phyloP scores from a whole-genome alignment of 2,888 invertebrate species.

The Tipula confusa region DNA sequence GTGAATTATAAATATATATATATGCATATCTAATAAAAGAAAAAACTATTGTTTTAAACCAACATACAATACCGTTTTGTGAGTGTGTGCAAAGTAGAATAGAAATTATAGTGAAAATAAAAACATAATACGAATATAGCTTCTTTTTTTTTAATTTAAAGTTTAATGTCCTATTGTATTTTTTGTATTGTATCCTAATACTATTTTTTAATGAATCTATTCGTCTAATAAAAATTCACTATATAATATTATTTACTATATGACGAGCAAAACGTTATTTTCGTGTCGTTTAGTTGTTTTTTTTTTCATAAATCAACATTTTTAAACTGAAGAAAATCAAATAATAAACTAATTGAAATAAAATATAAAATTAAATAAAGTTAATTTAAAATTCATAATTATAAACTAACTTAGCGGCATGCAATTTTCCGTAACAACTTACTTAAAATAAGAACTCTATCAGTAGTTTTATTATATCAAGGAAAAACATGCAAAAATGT shows the following conservation, averaged over 20 bases:
- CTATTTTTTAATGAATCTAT: not conserved
- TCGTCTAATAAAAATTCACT: not conserved
- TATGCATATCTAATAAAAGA: not conserved
- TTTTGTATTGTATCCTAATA: not conserved
- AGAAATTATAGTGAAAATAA: slow-evolving; percentile 20
- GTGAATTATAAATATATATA: not conserved
- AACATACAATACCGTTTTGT: not conserved
- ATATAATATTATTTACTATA: not conserved
- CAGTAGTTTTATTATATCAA: not conserved
- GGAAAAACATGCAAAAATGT: not conserved
- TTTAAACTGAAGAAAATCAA: not conserved
- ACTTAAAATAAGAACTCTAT: not conserved
- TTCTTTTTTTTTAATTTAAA: not conserved
- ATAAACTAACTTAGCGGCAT: not conserved
- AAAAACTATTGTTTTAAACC: not conserved
- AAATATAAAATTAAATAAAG: not conserved
- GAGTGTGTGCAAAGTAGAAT: slow-evolving; percentile 1
- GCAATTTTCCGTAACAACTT: not conserved
- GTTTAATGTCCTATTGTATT: not conserved
- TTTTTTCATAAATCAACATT: not conserved
- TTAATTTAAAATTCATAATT: not conserved
- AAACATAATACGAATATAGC: not conserved
- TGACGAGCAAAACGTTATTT: not conserved
- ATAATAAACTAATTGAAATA: not conserved
- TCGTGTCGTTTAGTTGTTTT: not conserved